Evolutionary conservation across 2,888 invertebrate genomes (phyloP).

Genomic region (Philopedon plagiatum): DNA sequence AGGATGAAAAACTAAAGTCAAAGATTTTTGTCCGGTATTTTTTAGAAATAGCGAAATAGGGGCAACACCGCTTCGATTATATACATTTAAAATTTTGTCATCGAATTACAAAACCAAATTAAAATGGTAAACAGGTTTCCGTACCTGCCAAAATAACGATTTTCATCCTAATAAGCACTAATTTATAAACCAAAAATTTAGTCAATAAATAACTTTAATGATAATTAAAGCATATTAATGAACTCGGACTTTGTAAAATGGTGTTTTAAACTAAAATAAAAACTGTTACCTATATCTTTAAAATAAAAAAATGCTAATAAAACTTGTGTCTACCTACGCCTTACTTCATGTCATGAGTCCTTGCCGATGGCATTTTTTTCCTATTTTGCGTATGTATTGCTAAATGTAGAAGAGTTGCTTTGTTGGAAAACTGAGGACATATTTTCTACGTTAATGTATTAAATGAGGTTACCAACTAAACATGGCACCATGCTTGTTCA

Average conservation of each 20-base stretch:
- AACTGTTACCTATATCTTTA: too few relatives aligned
- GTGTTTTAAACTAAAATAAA: not conserved
- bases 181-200: not conserved
- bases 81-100: too few relatives aligned
- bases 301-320: not conserved
- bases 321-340: not conserved
- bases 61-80: too few relatives aligned
- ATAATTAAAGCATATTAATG: constrained; percentile 7
- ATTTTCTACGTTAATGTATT: not conserved
- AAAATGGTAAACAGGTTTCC: constrained; percentile 10
- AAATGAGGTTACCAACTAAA: too few relatives aligned
- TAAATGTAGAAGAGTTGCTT: not conserved
- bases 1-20: too few relatives aligned
- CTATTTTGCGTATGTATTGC: constrained; percentile 1
- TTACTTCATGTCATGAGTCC: not conserved
- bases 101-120: not conserved
- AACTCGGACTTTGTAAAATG: not conserved
- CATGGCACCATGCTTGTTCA: too few relatives aligned
- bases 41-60: too few relatives aligned
- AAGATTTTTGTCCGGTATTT: too few relatives aligned
- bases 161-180: constrained; percentile 5
- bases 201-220: constrained; percentile 7
- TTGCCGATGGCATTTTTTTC: not conserved
- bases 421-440: not conserved
- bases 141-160: not conserved